phyloP scores from a whole-genome alignment of 2,888 invertebrate species.

The Lymantria monacha region DNA sequence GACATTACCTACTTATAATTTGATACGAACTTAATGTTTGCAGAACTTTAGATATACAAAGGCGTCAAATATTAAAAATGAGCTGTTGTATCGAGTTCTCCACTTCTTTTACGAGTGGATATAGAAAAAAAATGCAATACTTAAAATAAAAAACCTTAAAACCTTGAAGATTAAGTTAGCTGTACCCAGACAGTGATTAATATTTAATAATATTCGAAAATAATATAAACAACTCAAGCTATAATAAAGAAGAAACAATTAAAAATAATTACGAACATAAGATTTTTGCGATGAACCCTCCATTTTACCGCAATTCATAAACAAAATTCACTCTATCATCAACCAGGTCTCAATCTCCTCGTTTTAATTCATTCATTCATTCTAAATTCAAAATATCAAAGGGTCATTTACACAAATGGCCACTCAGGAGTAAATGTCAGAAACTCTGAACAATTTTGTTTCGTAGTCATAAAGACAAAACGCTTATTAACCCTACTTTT shows the following conservation, averaged over 20 bases:
- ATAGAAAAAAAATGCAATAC: too few relatives aligned
- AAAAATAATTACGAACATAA: conserved; percentile 15
- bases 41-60: too few relatives aligned
- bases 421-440: conserved; percentile 46
- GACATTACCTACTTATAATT: too few relatives aligned
- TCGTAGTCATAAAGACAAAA: conserved; percentile 48
- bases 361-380: conserved; percentile 47
- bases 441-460: conserved; percentile 50
- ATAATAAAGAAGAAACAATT: neutral
- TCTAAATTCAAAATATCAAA: conserved; percentile 56
- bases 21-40: too few relatives aligned
- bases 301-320: conserved; percentile 34
- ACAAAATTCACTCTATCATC: conserved; percentile 38
- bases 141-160: too few relatives aligned
- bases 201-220: neutral
- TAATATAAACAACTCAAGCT: neutral
- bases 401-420: conserved; percentile 61
- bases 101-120: too few relatives aligned
- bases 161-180: too few relatives aligned
- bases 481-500: conserved; percentile 47
- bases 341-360: conserved; percentile 50
- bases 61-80: too few relatives aligned
- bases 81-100: too few relatives aligned
- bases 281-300: conserved; percentile 27
- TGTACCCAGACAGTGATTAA: too few relatives aligned